phyloP scores from a whole-genome alignment of 1,140 invertebrate species.

The Macrostomum lignano region DNA sequence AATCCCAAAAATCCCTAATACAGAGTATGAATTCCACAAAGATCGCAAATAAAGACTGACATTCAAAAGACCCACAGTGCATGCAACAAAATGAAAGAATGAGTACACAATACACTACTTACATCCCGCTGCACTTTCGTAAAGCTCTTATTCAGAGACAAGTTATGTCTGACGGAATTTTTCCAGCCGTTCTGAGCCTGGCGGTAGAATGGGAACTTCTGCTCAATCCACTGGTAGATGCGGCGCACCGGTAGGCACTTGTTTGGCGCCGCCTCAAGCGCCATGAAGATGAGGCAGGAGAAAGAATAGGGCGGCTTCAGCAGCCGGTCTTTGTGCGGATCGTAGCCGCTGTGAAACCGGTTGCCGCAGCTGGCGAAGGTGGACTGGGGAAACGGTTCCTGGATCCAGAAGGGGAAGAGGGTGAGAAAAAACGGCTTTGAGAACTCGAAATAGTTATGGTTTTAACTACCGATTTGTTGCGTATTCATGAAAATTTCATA shows the following conservation, averaged over 20 bases:
- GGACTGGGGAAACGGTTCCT: slow-evolving; percentile 4
- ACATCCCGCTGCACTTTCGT: slow-evolving; percentile 19
- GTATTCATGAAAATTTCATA: too few relatives aligned
- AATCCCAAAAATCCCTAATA: slow-evolving; percentile 68
- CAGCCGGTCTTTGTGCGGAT: slow-evolving; percentile 41
- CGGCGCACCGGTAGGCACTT: slow-evolving; percentile 60
- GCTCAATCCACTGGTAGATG: slow-evolving; percentile 27
- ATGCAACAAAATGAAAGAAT: neutral
- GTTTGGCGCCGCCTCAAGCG: slow-evolving; percentile 58
- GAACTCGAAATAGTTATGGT: too few relatives aligned
- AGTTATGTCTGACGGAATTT: slow-evolving; percentile 33
- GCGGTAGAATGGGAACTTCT: slow-evolving; percentile 26
- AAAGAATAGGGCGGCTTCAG: slow-evolving; percentile 77
- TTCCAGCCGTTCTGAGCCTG: slow-evolving; percentile 31
- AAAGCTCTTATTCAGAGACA: slow-evolving; percentile 33
- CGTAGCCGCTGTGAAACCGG: slow-evolving; percentile 21
- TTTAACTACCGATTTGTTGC: too few relatives aligned
- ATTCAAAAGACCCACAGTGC: too few relatives aligned
- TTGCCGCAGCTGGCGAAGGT: slow-evolving; percentile 11
- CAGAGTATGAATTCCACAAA: too few relatives aligned
- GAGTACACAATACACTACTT: slow-evolving; percentile 1
- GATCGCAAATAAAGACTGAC: too few relatives aligned
- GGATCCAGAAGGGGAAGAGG: neutral
- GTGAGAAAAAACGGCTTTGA: too few relatives aligned
- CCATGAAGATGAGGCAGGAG: slow-evolving; percentile 84